These are phyloP conservation scores for Pseudachorutes palmiensis DNA, from an alignment of 1,140 invertebrate species.

Conservation along the genomic window DNA sequence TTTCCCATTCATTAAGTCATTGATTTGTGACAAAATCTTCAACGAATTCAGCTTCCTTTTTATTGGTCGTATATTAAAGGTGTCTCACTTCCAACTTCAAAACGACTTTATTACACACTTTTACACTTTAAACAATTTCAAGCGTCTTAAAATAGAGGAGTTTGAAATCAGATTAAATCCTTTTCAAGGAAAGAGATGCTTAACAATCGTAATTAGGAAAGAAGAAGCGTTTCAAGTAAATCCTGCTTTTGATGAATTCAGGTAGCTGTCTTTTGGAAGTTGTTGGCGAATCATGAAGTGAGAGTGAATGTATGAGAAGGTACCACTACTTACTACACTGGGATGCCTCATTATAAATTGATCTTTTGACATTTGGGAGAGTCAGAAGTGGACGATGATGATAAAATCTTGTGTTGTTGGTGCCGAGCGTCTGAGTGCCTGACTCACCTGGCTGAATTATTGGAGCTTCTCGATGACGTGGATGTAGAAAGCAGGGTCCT, in stretches of 20 bases:
- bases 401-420: slow-evolving; percentile 9
- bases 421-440: slow-evolving; percentile 5
- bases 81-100: too few relatives aligned
- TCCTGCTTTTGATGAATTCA: not conserved
- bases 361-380: slow-evolving; percentile 13
- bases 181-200: too few relatives aligned
- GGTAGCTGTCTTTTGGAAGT: not conserved
- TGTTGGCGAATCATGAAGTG: slow-evolving; percentile 5
- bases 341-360: slow-evolving; percentile 1
- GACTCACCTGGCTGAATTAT: slow-evolving; percentile 10
- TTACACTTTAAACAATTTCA: too few relatives aligned
- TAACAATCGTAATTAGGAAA: not conserved
- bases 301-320: not conserved
- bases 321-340: not conserved
- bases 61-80: too few relatives aligned
- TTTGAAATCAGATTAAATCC: too few relatives aligned
- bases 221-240: not conserved
- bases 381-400: slow-evolving; percentile 1
- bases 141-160: too few relatives aligned
- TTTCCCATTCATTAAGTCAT: too few relatives aligned
- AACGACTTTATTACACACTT: too few relatives aligned
- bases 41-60: too few relatives aligned
- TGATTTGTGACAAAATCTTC: too few relatives aligned
- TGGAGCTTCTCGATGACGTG: slow-evolving; percentile 63
- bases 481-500: slow-evolving; percentile 71